Percentiles rank a stretch among this genome's conserved stretches.
phyloP scores from a whole-genome alignment of 2,113 vertebrate species.

The Psittacus erithacus region DNA sequence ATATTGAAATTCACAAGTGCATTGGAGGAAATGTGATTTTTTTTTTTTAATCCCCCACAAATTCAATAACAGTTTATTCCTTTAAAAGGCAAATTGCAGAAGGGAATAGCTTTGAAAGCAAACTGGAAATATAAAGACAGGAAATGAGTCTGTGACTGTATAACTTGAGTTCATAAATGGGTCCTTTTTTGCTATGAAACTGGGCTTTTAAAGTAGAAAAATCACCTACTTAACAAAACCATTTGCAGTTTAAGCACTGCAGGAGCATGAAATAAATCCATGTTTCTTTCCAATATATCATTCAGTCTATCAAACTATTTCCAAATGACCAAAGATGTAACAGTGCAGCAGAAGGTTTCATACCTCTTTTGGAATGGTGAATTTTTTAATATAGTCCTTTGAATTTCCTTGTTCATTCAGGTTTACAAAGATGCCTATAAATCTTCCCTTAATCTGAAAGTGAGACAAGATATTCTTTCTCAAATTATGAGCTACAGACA shows the following conservation, averaged over 20 bases:
- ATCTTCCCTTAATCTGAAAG: slow-evolving; percentile 2
- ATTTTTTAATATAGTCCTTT: slow-evolving; percentile 14
- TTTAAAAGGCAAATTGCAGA: slow-evolving; percentile 71
- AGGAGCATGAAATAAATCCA: slow-evolving; percentile 69
- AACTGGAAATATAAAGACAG: slow-evolving; percentile 74
- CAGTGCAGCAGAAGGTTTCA: slow-evolving; percentile 1
- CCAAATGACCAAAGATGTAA: slow-evolving; percentile 34
- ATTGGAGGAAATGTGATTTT: slow-evolving; percentile 63
- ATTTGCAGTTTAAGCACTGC: slow-evolving; percentile 59
- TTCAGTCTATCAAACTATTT: slow-evolving; percentile 57
- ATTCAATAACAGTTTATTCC: slow-evolving; percentile 69
- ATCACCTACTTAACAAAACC: slow-evolving; percentile 71
- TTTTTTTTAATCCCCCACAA: slow-evolving; percentile 37
- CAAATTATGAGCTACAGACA: neutral
- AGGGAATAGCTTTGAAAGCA: slow-evolving; percentile 70
- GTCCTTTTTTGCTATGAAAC: slow-evolving; percentile 68
- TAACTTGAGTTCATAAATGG: slow-evolving; percentile 70
- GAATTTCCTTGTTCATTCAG: slow-evolving; percentile 18
- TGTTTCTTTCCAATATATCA: slow-evolving; percentile 66
- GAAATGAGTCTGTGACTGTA: slow-evolving; percentile 73
- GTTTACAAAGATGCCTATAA: slow-evolving; percentile 5
- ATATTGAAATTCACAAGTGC: slow-evolving; percentile 71
- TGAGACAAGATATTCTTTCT: neutral
- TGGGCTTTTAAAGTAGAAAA: slow-evolving; percentile 67
- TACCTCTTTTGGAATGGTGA: slow-evolving; percentile 1